phyloP scores from a whole-genome alignment of 2,888 invertebrate species.

The Notodonta dromedarius region DNA sequence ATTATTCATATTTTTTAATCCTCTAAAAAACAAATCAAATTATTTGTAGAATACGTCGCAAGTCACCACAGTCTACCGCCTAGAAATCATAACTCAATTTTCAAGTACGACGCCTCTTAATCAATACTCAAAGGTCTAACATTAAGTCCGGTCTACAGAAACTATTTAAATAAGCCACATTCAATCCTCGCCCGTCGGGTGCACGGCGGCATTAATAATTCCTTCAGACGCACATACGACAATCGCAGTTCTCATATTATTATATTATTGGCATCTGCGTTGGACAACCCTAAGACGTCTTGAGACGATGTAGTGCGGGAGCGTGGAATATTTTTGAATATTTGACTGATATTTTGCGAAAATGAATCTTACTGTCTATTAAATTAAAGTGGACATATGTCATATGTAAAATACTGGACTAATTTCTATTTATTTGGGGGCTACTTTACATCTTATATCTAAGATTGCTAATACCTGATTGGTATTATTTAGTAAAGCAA shows the following conservation, averaged over 20 bases:
- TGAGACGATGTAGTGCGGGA: conserved; percentile 67
- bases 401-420: too few species aligned
- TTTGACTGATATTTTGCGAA: too few species aligned
- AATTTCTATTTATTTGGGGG: too few species aligned
- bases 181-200: conserved; percentile 49
- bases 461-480: too few species aligned
- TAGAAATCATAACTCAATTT: conserved; percentile 29
- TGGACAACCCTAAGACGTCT: conserved; percentile 75
- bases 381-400: too few species aligned
- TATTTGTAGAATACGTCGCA: not conserved
- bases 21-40: not conserved
- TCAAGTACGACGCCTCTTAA: conserved; percentile 54
- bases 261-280: conserved; percentile 74
- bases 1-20: too few species aligned
- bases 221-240: conserved; percentile 80
- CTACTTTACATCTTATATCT: too few species aligned
- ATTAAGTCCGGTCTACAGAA: conserved; percentile 58
- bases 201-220: conserved; percentile 78
- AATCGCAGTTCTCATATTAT: conserved; percentile 73
- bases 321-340: conserved; percentile 18
- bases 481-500: too few species aligned
- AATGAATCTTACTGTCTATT: too few species aligned
- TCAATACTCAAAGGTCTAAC: conserved; percentile 56
- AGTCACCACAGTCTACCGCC: not conserved
- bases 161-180: conserved; percentile 70